Evolutionary conservation across 2,797 vertebrate species (phyloP), one percentile per base, ranked within the genome.

Genomic region (Hyperoplus immaculatus): DNA sequence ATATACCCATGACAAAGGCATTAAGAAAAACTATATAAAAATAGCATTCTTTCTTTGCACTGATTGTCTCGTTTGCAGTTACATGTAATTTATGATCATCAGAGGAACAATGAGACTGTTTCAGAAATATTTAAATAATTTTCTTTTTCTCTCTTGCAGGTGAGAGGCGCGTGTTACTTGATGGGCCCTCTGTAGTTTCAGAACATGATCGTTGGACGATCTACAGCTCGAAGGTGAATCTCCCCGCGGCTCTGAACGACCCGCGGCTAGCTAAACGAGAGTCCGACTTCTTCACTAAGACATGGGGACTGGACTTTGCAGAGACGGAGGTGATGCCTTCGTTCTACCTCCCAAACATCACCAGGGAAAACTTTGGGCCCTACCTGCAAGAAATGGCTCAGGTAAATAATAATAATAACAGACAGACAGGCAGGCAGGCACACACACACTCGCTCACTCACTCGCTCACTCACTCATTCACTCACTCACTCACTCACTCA

Each of bases 221-320:
- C 86, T 98, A 96, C 94, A 97, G 97, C 96, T 99, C 98, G 46
- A 98, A 97, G 96, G 98, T 99, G 83, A 99, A 99, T 93, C 97
- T 99, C 59, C 98, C 98, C 50, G 98, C 98, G 47, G 98, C 96
- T 55, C 94, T 99, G 82, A 99, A 99, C 75, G 98, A 99, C 94
- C 98, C 98, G 63, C 96, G 98, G 57, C 96, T 99, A 65, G 96
- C 97, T 92, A 99, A 99, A 92, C 95, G 98, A 87, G 98, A 99
- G 95, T 99, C 97, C 0, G 98, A 99, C 96, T 99, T 99, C 88
- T 99, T 99, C 95, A 99, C 98, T 88, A 99, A 99, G 92, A 97
- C 97, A 50, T 99, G 98, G 98, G 98, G 98, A 83, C 92, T 97
- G 94, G 98, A 99, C 94, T 99, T 99, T 88, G 94, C 96, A 0